A percentile compares a stretch with the other conserved stretches of the same genome.
Evolutionary conservation across 2,797 vertebrate species (phyloP).

Genomic region (Epinephelus coioides): DNA sequence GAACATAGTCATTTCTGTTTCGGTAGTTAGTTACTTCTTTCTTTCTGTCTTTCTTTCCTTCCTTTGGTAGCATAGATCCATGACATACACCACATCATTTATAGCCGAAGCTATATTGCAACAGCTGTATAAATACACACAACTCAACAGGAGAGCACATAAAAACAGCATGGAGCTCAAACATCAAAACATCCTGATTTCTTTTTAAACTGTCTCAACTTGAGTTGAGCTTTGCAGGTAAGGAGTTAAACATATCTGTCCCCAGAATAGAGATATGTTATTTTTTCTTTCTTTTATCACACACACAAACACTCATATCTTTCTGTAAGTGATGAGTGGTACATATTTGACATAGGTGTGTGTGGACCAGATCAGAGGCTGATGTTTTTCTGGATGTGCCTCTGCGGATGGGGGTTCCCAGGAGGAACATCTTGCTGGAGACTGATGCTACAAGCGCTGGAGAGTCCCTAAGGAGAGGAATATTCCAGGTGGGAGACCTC

Average conservation of each 20-base stretch:
- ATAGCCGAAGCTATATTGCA: not conserved
- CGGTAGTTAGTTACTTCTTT: not conserved
- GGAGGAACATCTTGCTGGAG: slow-evolving; percentile 50
- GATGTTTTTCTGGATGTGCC: slow-evolving; percentile 62
- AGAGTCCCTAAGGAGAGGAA: slow-evolving; percentile 48
- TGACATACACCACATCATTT: not conserved
- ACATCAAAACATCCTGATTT: not conserved
- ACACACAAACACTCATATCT: too few species aligned
- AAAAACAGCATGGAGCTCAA: not conserved
- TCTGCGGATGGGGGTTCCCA: slow-evolving; percentile 1
- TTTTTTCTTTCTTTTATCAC: not conserved
- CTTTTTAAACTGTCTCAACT: not conserved
- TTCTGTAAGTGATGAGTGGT: not conserved
- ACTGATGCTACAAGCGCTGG: slow-evolving; percentile 42
- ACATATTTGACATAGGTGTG: not conserved
- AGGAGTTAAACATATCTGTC: not conserved
- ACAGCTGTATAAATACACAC: not conserved
- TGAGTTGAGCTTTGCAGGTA: not conserved
- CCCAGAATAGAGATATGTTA: not conserved
- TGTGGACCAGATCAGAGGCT: slow-evolving; percentile 46
- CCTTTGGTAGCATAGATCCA: not conserved
- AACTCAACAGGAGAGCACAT: not conserved
- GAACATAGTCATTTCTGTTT: not conserved
- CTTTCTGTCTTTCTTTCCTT: not conserved
- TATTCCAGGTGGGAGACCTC: slow-evolving; percentile 47